Percentiles rank a stretch among this genome's conserved stretches.
Evolutionary conservation across 2,888 invertebrate genomes (phyloP).

Genomic region (Furcula furcula): DNA sequence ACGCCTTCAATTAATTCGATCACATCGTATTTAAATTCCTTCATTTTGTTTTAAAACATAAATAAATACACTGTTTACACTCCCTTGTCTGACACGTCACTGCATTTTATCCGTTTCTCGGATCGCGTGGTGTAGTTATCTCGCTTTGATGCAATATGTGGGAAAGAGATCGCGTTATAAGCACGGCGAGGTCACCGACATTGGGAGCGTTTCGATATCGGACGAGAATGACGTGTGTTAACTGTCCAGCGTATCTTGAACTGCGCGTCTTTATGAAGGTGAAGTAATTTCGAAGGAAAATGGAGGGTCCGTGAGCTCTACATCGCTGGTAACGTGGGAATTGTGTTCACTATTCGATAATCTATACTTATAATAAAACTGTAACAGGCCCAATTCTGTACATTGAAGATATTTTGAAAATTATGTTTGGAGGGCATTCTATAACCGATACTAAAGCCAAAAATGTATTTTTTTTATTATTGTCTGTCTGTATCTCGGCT

Average conservation of each 20-base stretch:
- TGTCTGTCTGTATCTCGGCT: too few species aligned
- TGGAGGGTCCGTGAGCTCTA: too few species aligned
- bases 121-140: slow-evolving; percentile 49
- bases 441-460: too few species aligned
- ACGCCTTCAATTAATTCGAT: slow-evolving; percentile 50
- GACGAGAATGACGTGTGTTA: slow-evolving; percentile 15
- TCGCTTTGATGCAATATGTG: slow-evolving; percentile 16
- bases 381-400: too few species aligned
- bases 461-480: too few species aligned
- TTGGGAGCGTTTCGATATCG: slow-evolving; percentile 32
- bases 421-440: too few species aligned
- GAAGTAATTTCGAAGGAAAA: too few species aligned
- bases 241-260: slow-evolving; percentile 30
- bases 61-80: slow-evolving; percentile 46
- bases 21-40: slow-evolving; percentile 64
- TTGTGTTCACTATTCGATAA: too few species aligned
- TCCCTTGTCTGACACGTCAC: slow-evolving; percentile 52
- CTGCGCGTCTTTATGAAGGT: too few species aligned
- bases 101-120: slow-evolving; percentile 43
- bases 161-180: slow-evolving; percentile 36
- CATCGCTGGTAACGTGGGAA: too few species aligned
- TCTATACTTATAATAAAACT: too few species aligned
- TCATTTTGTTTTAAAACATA: slow-evolving; percentile 36
- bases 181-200: slow-evolving; percentile 57
- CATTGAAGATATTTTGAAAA: too few species aligned